Evolutionary conservation across 2,888 invertebrate genomes (phyloP).

Genomic region (Rosalia funebris): DNA sequence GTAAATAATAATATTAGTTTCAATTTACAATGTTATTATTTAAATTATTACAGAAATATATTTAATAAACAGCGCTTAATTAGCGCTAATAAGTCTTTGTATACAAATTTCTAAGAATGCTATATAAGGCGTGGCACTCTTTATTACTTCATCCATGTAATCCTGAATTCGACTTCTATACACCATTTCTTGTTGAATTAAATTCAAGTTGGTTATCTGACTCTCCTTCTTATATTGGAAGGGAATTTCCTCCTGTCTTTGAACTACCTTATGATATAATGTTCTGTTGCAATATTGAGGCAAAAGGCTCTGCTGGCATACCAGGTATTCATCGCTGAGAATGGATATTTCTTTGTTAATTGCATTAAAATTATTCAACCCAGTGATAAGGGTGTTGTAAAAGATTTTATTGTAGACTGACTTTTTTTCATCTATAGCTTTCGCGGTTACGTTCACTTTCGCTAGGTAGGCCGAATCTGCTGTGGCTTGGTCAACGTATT

Average conservation of each 20-base stretch:
- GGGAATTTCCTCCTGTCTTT: constrained; percentile 10
- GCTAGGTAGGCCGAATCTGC: neutral
- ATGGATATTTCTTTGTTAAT: neutral
- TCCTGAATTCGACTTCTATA: constrained; percentile 7
- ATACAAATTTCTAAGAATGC: constrained; percentile 1
- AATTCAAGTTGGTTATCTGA: neutral
- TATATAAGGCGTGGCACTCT: neutral
- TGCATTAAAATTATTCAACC: neutral
- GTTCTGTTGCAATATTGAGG: constrained; percentile 2
- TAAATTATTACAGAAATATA: no score
- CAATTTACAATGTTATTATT: no score
- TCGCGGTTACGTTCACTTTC: neutral
- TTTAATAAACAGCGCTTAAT: neutral
- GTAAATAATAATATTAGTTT: no score
- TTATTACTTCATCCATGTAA: constrained; percentile 3
- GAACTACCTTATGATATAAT: neutral
- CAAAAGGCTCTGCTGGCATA: neutral
- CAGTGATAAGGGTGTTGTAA: neutral
- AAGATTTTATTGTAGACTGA: neutral
- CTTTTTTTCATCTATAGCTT: constrained; percentile 4
- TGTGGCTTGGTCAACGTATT: neutral
- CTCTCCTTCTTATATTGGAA: neutral
- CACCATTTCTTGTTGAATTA: neutral
- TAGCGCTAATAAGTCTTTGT: neutral
- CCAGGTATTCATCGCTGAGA: neutral